Conservation (phyloP, 2,888 invertebrate genomes). For the Romanomermis culicivorax region DNA sequence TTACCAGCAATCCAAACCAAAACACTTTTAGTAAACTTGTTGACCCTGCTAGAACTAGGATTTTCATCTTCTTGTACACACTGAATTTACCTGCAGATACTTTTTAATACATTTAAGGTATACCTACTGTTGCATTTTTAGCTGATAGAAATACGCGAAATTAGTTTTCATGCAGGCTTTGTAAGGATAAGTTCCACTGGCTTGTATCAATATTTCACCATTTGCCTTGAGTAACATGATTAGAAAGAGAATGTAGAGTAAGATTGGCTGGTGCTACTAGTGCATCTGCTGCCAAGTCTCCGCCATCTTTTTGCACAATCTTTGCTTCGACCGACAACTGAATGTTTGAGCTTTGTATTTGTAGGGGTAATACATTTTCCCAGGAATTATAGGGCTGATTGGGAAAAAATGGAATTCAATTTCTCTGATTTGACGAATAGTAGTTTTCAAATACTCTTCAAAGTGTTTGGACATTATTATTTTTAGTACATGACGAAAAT, state of each 20-base stretch:
- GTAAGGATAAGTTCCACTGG: not conserved
- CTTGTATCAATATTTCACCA: not conserved
- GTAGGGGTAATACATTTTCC: too few relatives aligned
- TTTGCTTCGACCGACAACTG: not conserved
- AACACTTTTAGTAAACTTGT: not conserved
- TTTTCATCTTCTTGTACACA: not conserved
- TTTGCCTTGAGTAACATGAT: not conserved
- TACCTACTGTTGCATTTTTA: not conserved
- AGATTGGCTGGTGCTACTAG: not conserved
- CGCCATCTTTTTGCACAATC: not conserved
- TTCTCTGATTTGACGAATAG: too few relatives aligned
- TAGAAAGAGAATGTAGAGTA: not conserved
- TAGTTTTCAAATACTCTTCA: too few relatives aligned
- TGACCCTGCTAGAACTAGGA: not conserved
- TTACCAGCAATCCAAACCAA: not conserved
- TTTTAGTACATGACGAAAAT: too few relatives aligned
- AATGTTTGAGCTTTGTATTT: not conserved
- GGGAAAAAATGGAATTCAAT: too few relatives aligned
- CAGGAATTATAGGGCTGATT: too few relatives aligned
- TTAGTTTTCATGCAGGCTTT: not conserved
- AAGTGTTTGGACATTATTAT: too few relatives aligned
- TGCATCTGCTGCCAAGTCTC: not conserved
- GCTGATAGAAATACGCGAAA: not conserved
- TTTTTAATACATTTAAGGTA: not conserved
- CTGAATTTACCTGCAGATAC: not conserved